Percentiles rank a stretch among this genome's conserved stretches.
phyloP scores from a whole-genome alignment of 2,797 vertebrate genomes.

The Cuculus canorus region DNA sequence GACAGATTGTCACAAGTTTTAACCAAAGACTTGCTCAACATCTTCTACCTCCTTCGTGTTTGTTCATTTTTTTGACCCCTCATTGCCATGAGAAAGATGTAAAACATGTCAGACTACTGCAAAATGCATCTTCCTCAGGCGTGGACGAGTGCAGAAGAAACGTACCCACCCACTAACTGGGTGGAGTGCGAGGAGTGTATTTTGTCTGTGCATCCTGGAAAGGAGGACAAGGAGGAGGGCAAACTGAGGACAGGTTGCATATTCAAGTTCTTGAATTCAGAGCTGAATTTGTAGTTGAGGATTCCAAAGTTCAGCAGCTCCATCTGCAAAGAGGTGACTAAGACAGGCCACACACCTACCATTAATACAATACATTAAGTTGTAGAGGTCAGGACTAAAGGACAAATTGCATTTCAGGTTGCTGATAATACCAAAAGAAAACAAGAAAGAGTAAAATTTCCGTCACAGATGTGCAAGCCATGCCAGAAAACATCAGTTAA shows the following conservation, averaged over 20 bases:
- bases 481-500: neutral
- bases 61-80: neutral
- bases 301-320: neutral
- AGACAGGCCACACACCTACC: neutral
- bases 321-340: neutral
- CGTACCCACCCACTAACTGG: neutral
- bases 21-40: neutral
- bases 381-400: neutral
- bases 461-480: neutral
- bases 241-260: neutral
- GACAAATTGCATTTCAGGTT: neutral
- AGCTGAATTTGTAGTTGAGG: neutral
- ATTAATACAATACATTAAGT: neutral
- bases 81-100: neutral
- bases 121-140: neutral
- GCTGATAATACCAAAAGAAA: neutral
- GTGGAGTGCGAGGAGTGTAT: neutral
- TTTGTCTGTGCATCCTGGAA: neutral
- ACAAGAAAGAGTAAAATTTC: neutral
- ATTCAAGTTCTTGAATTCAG: neutral
- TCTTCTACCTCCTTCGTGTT: neutral
- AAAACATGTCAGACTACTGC: neutral
- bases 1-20: neutral
- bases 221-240: neutral
- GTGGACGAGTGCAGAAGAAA: neutral